Evolutionary conservation across 2,888 invertebrate species (phyloP), one percentile per base, ranked within the genome.

Genomic region (Dasypolia templi): DNA sequence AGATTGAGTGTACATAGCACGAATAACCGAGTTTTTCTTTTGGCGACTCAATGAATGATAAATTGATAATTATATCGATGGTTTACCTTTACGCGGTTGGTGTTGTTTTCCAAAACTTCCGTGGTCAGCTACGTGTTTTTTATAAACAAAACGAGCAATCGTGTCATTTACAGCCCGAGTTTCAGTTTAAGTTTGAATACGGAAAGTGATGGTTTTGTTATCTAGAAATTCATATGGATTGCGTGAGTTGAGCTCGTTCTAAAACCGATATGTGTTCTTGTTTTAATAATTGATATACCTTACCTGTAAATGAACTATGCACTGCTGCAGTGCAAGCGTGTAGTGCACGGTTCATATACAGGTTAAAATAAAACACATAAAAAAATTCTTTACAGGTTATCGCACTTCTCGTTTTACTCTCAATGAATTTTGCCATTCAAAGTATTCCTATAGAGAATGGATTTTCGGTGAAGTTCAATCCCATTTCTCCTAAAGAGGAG

Each of bases 381-480:
- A 14, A n/a, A 7, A 59, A 70, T 70, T 72, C 62, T 79, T 89
- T 86, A 46, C 91, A 93, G 92, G 75, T 90, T 35, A 79, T 86
- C 58, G 69, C 73, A 42, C 65, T 91, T 44, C 63, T 90, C 32
- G 72, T 89, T 62, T 66, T 91, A 46, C 81, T 77, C 51, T 80
- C 85, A 56, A 80, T 86, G 51, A 76, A 87, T 59, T 79, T 81
- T 73, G 55, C 84, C 19, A 87, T 86, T 51, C 79, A 88, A 75
- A 83, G 92, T 74, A 85, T 88, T 29, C 93, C 94, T 2, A 91
- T 94, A 79, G 91, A 92, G 58, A 93, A 93, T 80, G 93, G 93
- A 61, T 91, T 93, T 67, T 91, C 89, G 69, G 72, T 93, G 5
- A 93, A 92, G 76, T 91, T 93, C 39, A 93, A 89, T 75, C 90